A percentile compares a stretch with the other conserved stretches of the same genome.
Evolutionary conservation across 2,797 vertebrate genomes (phyloP).

Genomic region (Podarcis lilfordi): DNA sequence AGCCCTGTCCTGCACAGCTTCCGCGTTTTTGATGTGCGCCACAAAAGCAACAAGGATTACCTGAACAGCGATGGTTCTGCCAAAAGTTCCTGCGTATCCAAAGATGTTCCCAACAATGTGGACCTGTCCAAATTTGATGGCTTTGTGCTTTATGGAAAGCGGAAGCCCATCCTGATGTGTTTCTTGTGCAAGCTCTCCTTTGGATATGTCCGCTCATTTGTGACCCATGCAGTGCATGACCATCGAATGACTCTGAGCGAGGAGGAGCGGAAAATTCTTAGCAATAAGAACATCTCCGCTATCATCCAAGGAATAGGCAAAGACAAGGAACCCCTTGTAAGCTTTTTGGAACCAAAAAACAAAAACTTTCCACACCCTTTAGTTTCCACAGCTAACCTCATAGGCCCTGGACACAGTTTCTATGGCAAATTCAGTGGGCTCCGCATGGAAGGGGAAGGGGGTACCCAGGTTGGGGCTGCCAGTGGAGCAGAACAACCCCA

Average conservation of each 20-base stretch:
- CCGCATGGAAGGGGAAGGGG: conserved; percentile 91
- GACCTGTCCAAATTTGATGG: conserved; percentile 99
- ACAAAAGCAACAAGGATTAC: conserved; percentile 99
- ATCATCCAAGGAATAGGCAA: conserved; percentile 99
- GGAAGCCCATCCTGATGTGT: conserved; percentile 99
- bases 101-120: conserved; percentile 99
- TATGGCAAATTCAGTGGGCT: conserved; percentile 99
- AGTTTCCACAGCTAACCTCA: conserved; percentile 89
- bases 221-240: conserved; percentile 98
- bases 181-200: conserved; percentile 99
- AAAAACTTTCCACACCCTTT: conserved; percentile 93
- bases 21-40: conserved; percentile 99
- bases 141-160: conserved; percentile 97
- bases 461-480: conserved; percentile 78
- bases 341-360: conserved; percentile 99
- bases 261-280: conserved; percentile 95
- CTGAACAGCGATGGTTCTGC: conserved; percentile 99
- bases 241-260: conserved; percentile 99
- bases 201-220: conserved; percentile 97
- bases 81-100: conserved; percentile 99
- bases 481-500: conserved; percentile 71
- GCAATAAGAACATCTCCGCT: conserved; percentile 98
- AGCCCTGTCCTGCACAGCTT: conserved; percentile 99
- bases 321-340: conserved; percentile 99
- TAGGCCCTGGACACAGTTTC: conserved; percentile 97